Percentiles rank a stretch among this genome's conserved stretches.
phyloP scores from a whole-genome alignment of 1,140 invertebrate genomes.

The Dinoponera quadriceps region DNA sequence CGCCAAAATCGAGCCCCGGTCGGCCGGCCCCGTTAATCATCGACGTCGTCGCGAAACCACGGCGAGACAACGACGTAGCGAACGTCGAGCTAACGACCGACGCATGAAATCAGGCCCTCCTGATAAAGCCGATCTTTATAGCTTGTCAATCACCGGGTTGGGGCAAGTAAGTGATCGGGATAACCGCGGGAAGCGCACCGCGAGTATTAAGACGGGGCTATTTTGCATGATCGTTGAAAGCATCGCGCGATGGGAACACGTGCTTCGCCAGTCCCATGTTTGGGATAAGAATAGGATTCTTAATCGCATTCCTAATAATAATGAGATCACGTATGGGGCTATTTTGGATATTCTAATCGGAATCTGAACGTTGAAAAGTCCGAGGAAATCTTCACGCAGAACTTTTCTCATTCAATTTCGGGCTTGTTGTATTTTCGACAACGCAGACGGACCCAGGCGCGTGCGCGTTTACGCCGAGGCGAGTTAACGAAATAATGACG shows the following conservation, averaged over 20 bases:
- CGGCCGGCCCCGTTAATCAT: background rate
- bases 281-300: too few species aligned
- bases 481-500: conserved; percentile 21
- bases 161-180: background rate
- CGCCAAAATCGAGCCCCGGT: conserved; percentile 36
- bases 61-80: background rate
- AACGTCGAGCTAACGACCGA: background rate
- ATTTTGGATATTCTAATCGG: too few species aligned
- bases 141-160: background rate
- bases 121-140: background rate
- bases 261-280: too few species aligned
- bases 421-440: background rate
- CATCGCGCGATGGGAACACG: too few species aligned
- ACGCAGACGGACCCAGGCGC: background rate
- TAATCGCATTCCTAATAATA: too few species aligned
- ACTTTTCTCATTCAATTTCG: too few species aligned
- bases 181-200: background rate
- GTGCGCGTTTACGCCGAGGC: background rate
- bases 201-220: too few species aligned
- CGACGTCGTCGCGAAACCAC: background rate
- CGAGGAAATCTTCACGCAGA: too few species aligned
- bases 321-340: too few species aligned
- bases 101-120: background rate
- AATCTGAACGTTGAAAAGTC: too few species aligned
- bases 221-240: too few species aligned